Evolutionary conservation across 2,113 vertebrate species (phyloP).

Genomic region (Calonectris borealis): DNA sequence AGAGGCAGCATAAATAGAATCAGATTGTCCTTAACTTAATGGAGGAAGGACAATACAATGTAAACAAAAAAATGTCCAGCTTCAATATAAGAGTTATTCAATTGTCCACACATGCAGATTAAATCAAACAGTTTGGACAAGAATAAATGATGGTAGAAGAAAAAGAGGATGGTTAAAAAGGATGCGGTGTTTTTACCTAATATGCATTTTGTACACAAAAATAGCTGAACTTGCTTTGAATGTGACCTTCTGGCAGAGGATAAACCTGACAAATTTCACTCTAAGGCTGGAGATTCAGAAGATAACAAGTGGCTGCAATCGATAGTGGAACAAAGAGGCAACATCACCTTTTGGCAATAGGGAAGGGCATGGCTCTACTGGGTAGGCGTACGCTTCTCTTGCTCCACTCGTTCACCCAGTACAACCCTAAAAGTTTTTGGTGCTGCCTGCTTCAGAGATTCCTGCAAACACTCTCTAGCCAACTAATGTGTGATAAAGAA

Average conservation of each 20-base stretch:
- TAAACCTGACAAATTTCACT: neutral
- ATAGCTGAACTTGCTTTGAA: neutral
- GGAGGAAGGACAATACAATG: neutral
- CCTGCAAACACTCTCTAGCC: neutral
- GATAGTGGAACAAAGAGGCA: neutral
- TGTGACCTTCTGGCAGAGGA: neutral
- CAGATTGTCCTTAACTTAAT: neutral
- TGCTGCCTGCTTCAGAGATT: neutral
- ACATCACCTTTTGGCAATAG: neutral
- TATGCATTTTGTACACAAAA: neutral
- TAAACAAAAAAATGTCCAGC: neutral
- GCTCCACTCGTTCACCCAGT: neutral
- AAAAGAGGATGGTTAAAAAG: neutral
- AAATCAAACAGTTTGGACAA: neutral
- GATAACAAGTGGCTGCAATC: neutral
- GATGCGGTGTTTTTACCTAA: neutral
- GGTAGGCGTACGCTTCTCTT: neutral
- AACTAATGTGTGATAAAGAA: neutral
- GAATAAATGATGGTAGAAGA: neutral
- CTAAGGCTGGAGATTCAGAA: neutral
- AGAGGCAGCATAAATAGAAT: constrained; percentile 3
- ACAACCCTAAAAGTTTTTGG: neutral
- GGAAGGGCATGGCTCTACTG: neutral
- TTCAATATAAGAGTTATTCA: neutral
- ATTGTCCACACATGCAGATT: neutral